Conservation (phyloP, 2,888 invertebrate genomes). For the Adela reaumurella region DNA sequence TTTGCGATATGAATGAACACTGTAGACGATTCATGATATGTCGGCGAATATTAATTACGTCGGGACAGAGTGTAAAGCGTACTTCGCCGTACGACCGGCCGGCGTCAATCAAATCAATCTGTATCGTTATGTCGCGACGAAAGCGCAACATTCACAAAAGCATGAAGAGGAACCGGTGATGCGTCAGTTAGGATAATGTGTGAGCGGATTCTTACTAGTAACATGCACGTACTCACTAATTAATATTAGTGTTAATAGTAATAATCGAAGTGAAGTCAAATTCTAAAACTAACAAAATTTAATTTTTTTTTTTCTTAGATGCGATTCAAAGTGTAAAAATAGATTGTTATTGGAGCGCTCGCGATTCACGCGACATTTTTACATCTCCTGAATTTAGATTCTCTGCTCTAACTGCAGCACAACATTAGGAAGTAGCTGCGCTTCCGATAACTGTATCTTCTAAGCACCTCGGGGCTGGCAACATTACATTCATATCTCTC, state of each 20-base stretch:
- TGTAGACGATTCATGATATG: neutral
- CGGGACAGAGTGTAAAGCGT: neutral
- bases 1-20: neutral
- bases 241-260: slow-evolving; percentile 39
- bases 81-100: neutral
- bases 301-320: slow-evolving; percentile 27
- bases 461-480: too few species aligned
- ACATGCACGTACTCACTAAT: slow-evolving; percentile 49
- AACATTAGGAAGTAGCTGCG: neutral
- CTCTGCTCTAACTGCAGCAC: neutral
- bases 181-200: slow-evolving; percentile 16
- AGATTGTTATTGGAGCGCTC: slow-evolving; percentile 35
- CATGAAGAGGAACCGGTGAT: neutral
- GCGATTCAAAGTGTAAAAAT: slow-evolving; percentile 45
- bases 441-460: neutral
- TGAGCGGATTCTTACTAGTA: slow-evolving; percentile 40
- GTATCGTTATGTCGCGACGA: neutral
- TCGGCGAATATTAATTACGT: neutral
- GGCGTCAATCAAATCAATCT: neutral
- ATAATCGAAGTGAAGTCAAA: neutral
- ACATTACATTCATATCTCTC: too few species aligned
- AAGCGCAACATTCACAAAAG: neutral
- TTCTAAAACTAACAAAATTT: slow-evolving; percentile 43
- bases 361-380: neutral
- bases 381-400: neutral